Evolutionary conservation across 2,113 vertebrate species (phyloP), one percentile per base, ranked within the genome.

Genomic region (Nestor notabilis): DNA sequence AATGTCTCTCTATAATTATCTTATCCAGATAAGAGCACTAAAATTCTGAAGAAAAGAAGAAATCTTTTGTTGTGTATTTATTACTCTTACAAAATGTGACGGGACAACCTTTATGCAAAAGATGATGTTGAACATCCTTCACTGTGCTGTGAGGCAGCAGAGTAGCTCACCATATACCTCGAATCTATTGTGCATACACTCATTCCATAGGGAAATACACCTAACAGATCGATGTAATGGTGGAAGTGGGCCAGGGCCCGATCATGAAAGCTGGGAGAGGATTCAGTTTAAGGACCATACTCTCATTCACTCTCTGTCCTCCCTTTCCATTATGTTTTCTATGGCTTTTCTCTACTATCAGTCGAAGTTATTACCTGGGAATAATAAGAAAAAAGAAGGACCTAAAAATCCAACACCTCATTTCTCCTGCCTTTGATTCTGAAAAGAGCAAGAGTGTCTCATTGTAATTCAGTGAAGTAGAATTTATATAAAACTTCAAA

Each of bases 401-500:
- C 17, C 23, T 84, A 60, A 75, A 83, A 90, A 66, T 69, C 35
- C 37, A 71, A 28, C 15, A 5, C 10, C 2, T 69, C 9, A 68
- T 84, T 64, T 75, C 47, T 75, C 33, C 52, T 69, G 17, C 56
- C 63, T 69, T 77, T 31, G 43, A 93, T 61, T 90, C 71, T 64
- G 55, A 94, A 72, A 35, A 72, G 33, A 68, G 39, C 5, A 94
- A 65, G 20, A 79, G 23, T 88, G 29, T 89, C 37, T 58, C 3
- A 56, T 52, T 83, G 83, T 47, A 94, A 89, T 88, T 83, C 44
- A 83, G 6, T 71, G 27, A 95, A 81, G 13, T 0, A 64, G 37
- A 87, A 96, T 85, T 60, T 79, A 44, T 37, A 88, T 10, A 94
- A 53, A 92, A 90, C 44, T 87, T 90, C 53, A 76, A 79, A 88